Evolutionary conservation across 2,113 vertebrate species (phyloP).

Genomic region (Peromyscus maniculatus): DNA sequence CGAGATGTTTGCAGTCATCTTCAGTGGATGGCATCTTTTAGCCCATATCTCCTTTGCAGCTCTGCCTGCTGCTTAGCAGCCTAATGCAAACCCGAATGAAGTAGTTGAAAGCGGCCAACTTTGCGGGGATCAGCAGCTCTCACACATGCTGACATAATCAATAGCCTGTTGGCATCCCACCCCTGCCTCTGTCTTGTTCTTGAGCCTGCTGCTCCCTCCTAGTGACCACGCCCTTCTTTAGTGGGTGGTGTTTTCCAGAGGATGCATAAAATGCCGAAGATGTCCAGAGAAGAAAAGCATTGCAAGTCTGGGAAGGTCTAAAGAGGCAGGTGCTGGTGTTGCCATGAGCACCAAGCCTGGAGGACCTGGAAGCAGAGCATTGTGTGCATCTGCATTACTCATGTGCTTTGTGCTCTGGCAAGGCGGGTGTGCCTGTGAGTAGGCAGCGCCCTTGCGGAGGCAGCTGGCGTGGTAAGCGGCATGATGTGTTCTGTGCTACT

Average conservation of each 20-base stretch:
- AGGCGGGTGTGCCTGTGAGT: not conserved
- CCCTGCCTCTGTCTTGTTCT: not conserved
- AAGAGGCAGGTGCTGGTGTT: not conserved
- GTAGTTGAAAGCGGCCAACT: slow-evolving; percentile 33
- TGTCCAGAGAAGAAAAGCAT: not conserved
- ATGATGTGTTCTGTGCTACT: not conserved
- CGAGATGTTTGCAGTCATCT: slow-evolving; percentile 34
- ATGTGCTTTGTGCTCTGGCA: not conserved
- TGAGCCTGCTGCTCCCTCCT: not conserved
- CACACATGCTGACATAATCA: not conserved
- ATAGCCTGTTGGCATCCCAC: not conserved
- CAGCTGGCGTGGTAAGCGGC: not conserved
- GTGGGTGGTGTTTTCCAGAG: not conserved
- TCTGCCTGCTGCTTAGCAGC: not conserved
- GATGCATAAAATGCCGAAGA: not conserved
- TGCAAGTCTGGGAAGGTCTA: not conserved
- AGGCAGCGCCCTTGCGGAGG: not conserved
- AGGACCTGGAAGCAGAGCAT: not conserved
- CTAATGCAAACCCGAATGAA: not conserved
- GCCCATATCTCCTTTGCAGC: not conserved
- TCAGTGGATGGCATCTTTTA: slow-evolving; percentile 44
- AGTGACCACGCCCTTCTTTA: not conserved
- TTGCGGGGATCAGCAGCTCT: slow-evolving; percentile 3
- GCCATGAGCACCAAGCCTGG: not conserved
- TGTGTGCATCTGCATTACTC: not conserved